Conservation (phyloP, 2,888 invertebrate genomes). For the Nysson spinosus region DNA sequence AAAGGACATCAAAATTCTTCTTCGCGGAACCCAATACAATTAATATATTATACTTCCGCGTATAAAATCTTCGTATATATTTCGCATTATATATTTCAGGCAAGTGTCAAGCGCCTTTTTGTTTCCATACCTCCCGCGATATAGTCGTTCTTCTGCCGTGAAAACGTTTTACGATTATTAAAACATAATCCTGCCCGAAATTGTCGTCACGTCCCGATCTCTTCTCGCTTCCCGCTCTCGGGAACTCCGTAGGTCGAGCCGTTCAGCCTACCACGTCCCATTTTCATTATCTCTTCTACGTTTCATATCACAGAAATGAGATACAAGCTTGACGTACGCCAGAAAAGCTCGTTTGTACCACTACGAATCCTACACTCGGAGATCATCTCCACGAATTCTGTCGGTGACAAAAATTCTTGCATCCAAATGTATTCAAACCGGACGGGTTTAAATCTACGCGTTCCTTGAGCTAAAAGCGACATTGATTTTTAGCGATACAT, state of each 20-base stretch:
- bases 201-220: constrained; percentile 32
- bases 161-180: constrained; percentile 8
- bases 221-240: constrained; percentile 13
- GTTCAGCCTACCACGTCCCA: constrained; percentile 28
- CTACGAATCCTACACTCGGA: constrained; percentile 6
- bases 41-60: too few species aligned
- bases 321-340: constrained; percentile 8
- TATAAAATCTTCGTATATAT: too few species aligned
- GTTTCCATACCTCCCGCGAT: too few species aligned
- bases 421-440: too few species aligned
- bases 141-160: neutral
- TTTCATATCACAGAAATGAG: constrained; percentile 35
- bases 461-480: too few species aligned
- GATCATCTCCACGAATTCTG: constrained; percentile 21
- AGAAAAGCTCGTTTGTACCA: constrained; percentile 33
- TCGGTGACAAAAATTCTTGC: constrained; percentile 11
- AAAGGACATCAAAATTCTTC: too few species aligned
- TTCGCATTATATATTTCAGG: too few species aligned
- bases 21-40: too few species aligned
- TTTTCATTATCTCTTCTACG: constrained; percentile 53
- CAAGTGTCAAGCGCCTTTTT: too few species aligned
- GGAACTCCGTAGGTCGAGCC: constrained; percentile 12
- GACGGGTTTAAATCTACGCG: too few species aligned
- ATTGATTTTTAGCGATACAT: too few species aligned
- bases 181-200: constrained; percentile 19